Conservation (phyloP, 2,888 invertebrate species). For the Thymelicus acteon region DNA sequence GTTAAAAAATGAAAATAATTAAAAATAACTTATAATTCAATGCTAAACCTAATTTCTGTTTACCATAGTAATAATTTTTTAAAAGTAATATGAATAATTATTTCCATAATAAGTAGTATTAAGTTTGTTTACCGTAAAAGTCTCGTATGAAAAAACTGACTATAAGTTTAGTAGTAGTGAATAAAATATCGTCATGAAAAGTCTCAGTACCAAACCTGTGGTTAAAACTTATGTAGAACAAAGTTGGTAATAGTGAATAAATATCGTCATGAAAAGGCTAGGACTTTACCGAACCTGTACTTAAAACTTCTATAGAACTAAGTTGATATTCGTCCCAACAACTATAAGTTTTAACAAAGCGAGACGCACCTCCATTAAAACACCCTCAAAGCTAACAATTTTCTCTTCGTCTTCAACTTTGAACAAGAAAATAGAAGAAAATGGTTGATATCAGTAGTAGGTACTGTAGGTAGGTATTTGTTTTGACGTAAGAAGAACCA, state of each 20-base stretch:
- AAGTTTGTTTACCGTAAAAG: too few relatives aligned
- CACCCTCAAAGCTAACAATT: background rate
- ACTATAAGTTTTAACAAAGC: background rate
- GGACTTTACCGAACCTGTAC: background rate
- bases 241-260: background rate
- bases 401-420: background rate
- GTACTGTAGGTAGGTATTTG: too few relatives aligned
- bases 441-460: background rate
- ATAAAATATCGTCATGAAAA: background rate
- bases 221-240: background rate
- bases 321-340: background rate
- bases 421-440: constrained; percentile 1
- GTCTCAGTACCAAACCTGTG: background rate
- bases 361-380: background rate
- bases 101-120: too few relatives aligned
- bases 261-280: background rate
- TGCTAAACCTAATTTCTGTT: too few relatives aligned
- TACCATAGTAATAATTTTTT: too few relatives aligned
- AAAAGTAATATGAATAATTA: too few relatives aligned
- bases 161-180: background rate
- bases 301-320: background rate
- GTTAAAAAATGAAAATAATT: too few relatives aligned
- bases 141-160: too few relatives aligned
- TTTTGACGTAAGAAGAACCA: too few relatives aligned
- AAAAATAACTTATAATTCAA: too few relatives aligned